phyloP scores from a whole-genome alignment of 1,140 invertebrate genomes.

The Polyergus mexicanus region DNA sequence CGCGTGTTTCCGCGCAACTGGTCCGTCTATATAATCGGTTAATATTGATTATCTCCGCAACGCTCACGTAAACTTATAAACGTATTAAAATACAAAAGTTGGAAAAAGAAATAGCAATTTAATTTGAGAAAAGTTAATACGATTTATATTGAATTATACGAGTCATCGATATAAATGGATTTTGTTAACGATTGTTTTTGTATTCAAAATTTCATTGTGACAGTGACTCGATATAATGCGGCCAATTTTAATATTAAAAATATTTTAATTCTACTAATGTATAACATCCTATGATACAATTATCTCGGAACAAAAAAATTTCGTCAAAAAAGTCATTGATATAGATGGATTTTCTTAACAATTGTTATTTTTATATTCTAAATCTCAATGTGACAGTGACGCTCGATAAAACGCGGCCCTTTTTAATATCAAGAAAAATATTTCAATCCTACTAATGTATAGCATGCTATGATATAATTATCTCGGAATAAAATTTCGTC shows the following conservation, averaged over 20 bases:
- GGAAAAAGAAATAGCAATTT: background rate
- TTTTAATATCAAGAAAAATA: slow-evolving; percentile 8
- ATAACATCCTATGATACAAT: slow-evolving; percentile 15
- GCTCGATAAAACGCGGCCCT: background rate
- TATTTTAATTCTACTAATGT: slow-evolving; percentile 21
- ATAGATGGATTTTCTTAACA: background rate
- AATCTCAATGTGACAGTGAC: background rate
- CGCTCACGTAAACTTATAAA: slow-evolving; percentile 16
- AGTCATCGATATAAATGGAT: background rate
- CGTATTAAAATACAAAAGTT: background rate
- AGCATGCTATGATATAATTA: slow-evolving; percentile 26
- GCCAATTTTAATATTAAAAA: slow-evolving; percentile 8
- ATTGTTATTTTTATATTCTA: slow-evolving; percentile 29
- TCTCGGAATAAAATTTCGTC: slow-evolving; percentile 29
- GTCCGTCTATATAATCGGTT: slow-evolving; percentile 49
- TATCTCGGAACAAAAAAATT: slow-evolving; percentile 39
- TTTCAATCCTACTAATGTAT: slow-evolving; percentile 10
- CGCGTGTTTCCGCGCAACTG: slow-evolving; percentile 20
- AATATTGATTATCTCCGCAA: slow-evolving; percentile 19
- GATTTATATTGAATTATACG: background rate
- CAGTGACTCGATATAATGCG: background rate
- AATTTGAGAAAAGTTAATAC: background rate
- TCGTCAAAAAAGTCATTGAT: too few species aligned
- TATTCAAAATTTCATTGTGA: background rate
- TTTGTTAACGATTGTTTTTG: slow-evolving; percentile 19